These are phyloP conservation scores for Plebejus argus DNA, from an alignment of 2,888 invertebrate species.

Conservation along the genomic window DNA sequence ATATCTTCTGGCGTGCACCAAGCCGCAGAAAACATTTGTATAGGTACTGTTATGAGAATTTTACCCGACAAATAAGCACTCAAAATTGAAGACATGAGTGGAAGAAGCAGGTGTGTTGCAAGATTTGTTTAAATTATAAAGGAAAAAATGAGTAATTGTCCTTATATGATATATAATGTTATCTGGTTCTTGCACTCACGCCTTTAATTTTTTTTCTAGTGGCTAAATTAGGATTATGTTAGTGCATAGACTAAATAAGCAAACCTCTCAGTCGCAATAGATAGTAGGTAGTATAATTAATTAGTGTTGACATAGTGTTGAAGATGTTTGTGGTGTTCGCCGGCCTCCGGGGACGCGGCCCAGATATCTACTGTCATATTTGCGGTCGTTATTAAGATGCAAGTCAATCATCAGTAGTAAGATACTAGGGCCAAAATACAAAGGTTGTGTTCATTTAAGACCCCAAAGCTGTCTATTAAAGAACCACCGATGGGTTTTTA, in stretches of 20 bases:
- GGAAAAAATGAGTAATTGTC: no score
- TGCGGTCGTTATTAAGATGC: neutral
- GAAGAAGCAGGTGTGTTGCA: no score
- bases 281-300: neutral
- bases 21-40: no score
- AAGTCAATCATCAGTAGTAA: neutral
- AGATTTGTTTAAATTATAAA: no score
- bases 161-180: no score
- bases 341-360: neutral
- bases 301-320: neutral
- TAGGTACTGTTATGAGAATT: no score
- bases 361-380: neutral
- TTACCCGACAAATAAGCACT: no score
- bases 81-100: no score
- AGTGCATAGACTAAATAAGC: neutral
- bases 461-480: neutral
- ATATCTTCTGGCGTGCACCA: no score
- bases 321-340: neutral
- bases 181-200: no score
- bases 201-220: no score
- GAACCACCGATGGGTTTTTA: no score
- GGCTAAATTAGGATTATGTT: neutral
- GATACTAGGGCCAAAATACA: neutral
- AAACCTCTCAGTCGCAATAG: neutral
- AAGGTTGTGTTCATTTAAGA: neutral